A percentile compares a stretch with the other conserved stretches of the same genome.
Conservation (phyloP, 2,113 vertebrate genomes). For the Tauraco erythrolophus region DNA sequence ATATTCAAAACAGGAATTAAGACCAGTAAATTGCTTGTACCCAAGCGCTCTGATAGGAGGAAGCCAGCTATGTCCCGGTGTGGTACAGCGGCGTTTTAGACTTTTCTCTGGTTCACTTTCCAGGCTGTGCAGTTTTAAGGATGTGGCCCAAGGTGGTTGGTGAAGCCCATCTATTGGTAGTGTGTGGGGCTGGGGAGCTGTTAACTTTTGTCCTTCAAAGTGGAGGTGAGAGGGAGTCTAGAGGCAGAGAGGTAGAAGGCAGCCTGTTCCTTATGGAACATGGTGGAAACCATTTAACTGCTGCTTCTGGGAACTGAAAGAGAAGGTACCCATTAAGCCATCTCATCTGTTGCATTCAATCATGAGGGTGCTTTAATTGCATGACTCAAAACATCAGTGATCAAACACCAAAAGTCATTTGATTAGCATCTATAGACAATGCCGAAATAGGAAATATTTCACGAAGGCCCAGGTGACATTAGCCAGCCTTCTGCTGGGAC, state of each 20-base stretch:
- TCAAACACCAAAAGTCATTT: background rate
- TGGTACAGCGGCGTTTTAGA: background rate
- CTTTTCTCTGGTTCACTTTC: background rate
- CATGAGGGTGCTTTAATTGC: background rate
- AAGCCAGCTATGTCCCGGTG: background rate
- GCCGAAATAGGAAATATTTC: background rate
- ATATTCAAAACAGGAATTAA: background rate
- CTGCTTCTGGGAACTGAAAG: background rate
- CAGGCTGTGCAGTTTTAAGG: background rate
- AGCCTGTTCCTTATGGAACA: background rate
- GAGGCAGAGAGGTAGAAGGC: background rate
- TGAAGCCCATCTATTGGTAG: background rate
- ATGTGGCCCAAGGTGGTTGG: rapidly evolving
- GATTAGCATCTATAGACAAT: background rate
- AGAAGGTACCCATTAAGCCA: background rate
- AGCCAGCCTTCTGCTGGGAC: background rate
- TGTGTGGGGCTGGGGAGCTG: background rate
- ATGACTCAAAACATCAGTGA: background rate
- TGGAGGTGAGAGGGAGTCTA: background rate
- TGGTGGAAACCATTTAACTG: background rate
- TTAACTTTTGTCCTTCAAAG: background rate
- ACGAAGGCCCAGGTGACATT: background rate
- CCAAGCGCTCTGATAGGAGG: background rate
- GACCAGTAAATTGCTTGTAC: background rate
- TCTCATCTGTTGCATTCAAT: background rate